Evolutionary conservation across 2,113 vertebrate species (phyloP).

Genomic region (Phodopus roborovskii): DNA sequence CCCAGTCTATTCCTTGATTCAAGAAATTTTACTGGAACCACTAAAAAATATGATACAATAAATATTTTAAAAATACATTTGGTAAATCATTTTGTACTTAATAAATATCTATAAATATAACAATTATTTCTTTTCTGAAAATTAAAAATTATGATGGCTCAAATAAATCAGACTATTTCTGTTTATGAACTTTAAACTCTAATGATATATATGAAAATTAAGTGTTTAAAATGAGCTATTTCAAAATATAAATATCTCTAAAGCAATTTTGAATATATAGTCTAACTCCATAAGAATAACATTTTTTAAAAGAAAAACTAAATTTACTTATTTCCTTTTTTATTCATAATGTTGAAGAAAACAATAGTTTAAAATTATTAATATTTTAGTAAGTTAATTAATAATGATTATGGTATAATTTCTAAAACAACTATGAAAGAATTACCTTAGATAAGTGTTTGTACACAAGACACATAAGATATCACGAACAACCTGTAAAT

Average conservation of each 20-base stretch:
- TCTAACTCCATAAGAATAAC: neutral
- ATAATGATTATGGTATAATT: neutral
- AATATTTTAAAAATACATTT: constrained; percentile 3
- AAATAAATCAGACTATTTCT: constrained; percentile 33
- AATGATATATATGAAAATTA: neutral
- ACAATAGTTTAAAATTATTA: constrained; percentile 7
- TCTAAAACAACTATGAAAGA: constrained; percentile 34
- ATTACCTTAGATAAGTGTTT: constrained; percentile 83
- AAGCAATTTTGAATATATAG: constrained; percentile 12
- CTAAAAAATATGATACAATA: neutral
- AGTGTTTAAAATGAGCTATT: constrained; percentile 12
- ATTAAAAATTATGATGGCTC: neutral
- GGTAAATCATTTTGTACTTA: neutral
- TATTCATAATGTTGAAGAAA: constrained; percentile 26
- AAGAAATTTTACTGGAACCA: neutral
- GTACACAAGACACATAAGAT: constrained; percentile 72
- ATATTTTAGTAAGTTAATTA: constrained; percentile 15
- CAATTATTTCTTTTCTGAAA: constrained; percentile 44
- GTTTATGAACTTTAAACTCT: constrained; percentile 33
- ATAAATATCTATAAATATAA: constrained; percentile 41
- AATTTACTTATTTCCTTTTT: constrained; percentile 6
- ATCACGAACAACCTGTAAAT: constrained; percentile 81
- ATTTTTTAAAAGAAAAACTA: neutral
- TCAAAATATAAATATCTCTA: constrained; percentile 29
- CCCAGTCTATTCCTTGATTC: neutral